Percentiles rank a stretch among this genome's conserved stretches.
phyloP scores from a whole-genome alignment of 1,140 invertebrate species.

The Agrypnia vestita region DNA sequence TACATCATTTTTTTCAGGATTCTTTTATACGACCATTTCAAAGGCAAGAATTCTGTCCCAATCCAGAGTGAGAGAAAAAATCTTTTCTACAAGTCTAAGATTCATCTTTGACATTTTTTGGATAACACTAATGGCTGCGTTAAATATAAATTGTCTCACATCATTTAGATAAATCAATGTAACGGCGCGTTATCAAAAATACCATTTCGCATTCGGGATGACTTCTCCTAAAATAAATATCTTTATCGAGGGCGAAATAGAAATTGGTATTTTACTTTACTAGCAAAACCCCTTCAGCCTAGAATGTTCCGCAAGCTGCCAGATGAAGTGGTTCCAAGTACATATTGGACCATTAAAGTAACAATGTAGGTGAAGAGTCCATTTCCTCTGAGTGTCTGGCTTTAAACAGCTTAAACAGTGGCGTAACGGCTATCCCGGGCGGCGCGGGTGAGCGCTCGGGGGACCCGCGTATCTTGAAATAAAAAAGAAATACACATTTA shows the following conservation, averaged over 20 bases:
- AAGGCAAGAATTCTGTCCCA: too few relatives aligned
- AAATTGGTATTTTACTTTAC: neutral
- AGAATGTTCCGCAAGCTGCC: neutral
- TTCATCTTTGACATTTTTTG: too few relatives aligned
- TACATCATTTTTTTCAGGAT: too few relatives aligned
- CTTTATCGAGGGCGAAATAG: neutral
- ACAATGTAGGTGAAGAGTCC: conserved; percentile 36
- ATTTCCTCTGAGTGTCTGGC: conserved; percentile 10
- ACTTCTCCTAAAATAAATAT: conserved; percentile 9
- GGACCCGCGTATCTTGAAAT: too few relatives aligned
- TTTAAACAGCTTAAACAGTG: neutral
- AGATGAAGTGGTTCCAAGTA: conserved; percentile 36
- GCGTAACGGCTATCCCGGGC: too few relatives aligned
- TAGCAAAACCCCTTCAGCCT: neutral
- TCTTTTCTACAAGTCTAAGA: too few relatives aligned
- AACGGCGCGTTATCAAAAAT: neutral
- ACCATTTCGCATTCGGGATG: neutral
- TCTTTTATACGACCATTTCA: too few relatives aligned
- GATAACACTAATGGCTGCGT: too few relatives aligned
- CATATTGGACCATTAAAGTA: conserved; percentile 43
- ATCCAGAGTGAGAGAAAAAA: too few relatives aligned
- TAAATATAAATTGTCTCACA: too few relatives aligned
- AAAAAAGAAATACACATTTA: too few relatives aligned
- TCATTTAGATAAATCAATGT: neutral
- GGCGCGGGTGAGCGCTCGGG: too few relatives aligned